These are phyloP conservation scores for Cherax destructor DNA, from an alignment of 1,140 invertebrate species.

Conservation along the genomic window DNA sequence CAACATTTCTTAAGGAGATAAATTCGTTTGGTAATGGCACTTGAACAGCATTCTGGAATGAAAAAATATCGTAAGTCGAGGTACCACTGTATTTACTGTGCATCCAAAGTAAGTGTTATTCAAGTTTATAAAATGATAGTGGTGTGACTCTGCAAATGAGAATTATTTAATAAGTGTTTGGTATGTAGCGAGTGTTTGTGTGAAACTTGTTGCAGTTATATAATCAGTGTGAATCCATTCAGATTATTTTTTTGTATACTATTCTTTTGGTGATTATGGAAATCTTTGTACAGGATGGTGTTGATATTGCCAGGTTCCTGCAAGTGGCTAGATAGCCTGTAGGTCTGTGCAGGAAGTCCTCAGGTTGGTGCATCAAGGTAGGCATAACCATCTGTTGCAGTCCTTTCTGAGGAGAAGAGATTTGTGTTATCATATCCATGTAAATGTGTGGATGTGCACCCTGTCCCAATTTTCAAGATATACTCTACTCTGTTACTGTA, in stretches of 20 bases:
- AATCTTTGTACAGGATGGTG: constrained; percentile 7
- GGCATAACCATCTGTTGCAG: not conserved
- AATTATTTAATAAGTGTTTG: not conserved
- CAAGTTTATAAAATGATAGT: no score
- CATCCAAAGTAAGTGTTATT: no score
- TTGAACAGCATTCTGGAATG: no score
- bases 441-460: not conserved
- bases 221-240: not conserved
- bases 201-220: not conserved
- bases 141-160: not conserved
- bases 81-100: no score
- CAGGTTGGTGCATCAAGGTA: not conserved
- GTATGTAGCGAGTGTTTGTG: not conserved
- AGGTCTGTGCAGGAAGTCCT: not conserved
- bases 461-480: not conserved
- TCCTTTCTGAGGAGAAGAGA: not conserved
- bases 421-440: not conserved
- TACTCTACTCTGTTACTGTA: not conserved
- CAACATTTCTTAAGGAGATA: no score
- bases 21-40: no score
- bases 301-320: not conserved
- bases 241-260: not conserved
- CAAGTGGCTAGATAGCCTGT: constrained; percentile 2
- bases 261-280: not conserved
- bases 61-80: no score